Evolutionary conservation across 2,797 vertebrate genomes (phyloP), one percentile per base, ranked within the genome.

Genomic region (Poecilia picta): DNA sequence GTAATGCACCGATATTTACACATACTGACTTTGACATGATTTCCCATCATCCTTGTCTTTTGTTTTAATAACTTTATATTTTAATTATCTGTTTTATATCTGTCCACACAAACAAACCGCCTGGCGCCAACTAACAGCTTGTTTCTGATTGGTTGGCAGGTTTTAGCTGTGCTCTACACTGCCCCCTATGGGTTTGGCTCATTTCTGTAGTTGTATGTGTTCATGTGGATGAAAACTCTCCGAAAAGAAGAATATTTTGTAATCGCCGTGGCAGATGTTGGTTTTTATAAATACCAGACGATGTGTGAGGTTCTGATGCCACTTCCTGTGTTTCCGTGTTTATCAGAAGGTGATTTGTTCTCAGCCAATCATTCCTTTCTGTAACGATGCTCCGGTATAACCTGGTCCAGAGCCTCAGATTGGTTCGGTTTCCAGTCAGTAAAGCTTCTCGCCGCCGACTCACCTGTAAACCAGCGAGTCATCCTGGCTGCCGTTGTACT

Each of bases 401-500:
- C 88, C 66, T 77, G 62, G 88, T 83, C 79, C 75, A 51, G 13
- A 53, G 6, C 66, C 74, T 79, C 72, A 76, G 83, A 82, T 86
- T 45, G 77, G 72, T 73, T 87, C 57, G 47, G 31, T 80, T 89
- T 88, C 81, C 81, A 84, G 41, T 75, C 47, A 70, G 80, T 74
- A 70, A 77, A 80, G 79, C 6, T 51, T 80, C 87, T 84, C 79
- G 4, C 25, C 55, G 62, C 85, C 55, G 75, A 87, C 96, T 95
- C 95, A 99, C 98, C 98, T 98, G 97, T 99, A 99, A 93, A 99
- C 98, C 90, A 99, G 97, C 7, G 98, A 99, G 95, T 99, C 98
- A 75, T 99, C 98, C 0, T 98, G 98, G 92, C 97, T 98, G 81
- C 98, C 98, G 13, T 99, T 99, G 93, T 99, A 99, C 93, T 99